phyloP scores from a whole-genome alignment of 2,797 vertebrate species.

The Oreortyx pictus region DNA sequence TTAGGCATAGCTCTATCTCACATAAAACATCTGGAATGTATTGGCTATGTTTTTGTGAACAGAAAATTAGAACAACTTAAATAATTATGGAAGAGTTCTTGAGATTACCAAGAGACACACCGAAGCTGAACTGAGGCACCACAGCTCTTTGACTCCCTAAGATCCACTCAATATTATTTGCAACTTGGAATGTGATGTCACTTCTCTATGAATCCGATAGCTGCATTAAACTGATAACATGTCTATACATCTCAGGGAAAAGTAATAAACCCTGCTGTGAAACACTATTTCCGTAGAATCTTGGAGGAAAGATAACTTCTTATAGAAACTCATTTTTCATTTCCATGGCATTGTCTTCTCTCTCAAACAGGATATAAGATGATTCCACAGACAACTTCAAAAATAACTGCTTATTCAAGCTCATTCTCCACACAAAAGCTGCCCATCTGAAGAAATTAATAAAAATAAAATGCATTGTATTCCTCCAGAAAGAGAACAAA shows the following conservation, averaged over 20 bases:
- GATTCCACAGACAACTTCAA: slow-evolving; percentile 71
- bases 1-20: neutral
- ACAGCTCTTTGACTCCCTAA: slow-evolving; percentile 21
- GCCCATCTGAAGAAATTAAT: slow-evolving; percentile 54
- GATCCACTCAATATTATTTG: slow-evolving; percentile 60
- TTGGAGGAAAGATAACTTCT: slow-evolving; percentile 79
- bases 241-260: slow-evolving; percentile 77
- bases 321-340: slow-evolving; percentile 82
- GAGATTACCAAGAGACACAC: slow-evolving; percentile 39
- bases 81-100: slow-evolving; percentile 35
- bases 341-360: slow-evolving; percentile 79
- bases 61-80: slow-evolving; percentile 66
- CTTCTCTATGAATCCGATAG: slow-evolving; percentile 68
- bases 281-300: slow-evolving; percentile 75
- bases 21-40: neutral
- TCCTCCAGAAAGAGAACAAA: neutral
- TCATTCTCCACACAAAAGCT: slow-evolving; percentile 59
- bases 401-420: slow-evolving; percentile 62
- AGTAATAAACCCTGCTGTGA: slow-evolving; percentile 76
- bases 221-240: slow-evolving; percentile 78
- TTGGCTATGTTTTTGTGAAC: slow-evolving; percentile 50
- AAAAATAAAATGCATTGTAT: slow-evolving; percentile 60
- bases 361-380: slow-evolving; percentile 78
- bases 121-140: neutral
- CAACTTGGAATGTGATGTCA: slow-evolving; percentile 63